A percentile compares a stretch with the other conserved stretches of the same genome.
phyloP scores from a whole-genome alignment of 2,888 invertebrate species.

The Drosophila paracracens region DNA sequence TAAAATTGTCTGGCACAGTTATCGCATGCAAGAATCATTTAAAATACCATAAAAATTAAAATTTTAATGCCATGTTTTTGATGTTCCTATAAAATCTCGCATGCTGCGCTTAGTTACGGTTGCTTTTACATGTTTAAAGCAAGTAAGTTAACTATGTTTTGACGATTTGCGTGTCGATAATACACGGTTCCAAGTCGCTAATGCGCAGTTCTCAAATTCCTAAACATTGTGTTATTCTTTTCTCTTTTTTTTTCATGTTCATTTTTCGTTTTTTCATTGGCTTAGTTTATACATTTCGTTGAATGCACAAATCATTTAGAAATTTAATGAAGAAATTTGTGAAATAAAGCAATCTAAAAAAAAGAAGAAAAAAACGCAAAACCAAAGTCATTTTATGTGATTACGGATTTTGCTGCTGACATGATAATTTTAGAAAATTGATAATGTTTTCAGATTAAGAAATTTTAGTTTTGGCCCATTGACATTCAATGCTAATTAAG shows the following conservation, averaged over 20 bases:
- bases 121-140: not conserved
- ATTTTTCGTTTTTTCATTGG: slow-evolving; percentile 21
- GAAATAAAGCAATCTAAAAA: not conserved
- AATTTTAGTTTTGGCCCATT: not conserved
- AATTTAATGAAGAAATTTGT: not conserved
- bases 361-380: no score
- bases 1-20: not conserved
- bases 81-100: not conserved
- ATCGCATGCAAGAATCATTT: not conserved
- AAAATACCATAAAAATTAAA: no score
- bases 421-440: not conserved
- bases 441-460: not conserved
- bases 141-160: not conserved
- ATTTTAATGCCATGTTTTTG: not conserved
- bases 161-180: slow-evolving; percentile 29
- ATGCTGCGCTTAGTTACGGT: not conserved
- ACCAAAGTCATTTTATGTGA: not conserved
- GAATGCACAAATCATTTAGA: not conserved
- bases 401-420: not conserved
- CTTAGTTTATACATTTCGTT: slow-evolving; percentile 1
- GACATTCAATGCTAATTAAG: not conserved
- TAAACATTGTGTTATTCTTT: not conserved
- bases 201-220: slow-evolving; percentile 32
- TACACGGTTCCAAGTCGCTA: slow-evolving; percentile 34
- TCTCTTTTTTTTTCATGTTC: slow-evolving; percentile 29